Evolutionary conservation across 2,113 vertebrate genomes (phyloP), one percentile per base, ranked within the genome.

Genomic region (Symphodus melops): DNA sequence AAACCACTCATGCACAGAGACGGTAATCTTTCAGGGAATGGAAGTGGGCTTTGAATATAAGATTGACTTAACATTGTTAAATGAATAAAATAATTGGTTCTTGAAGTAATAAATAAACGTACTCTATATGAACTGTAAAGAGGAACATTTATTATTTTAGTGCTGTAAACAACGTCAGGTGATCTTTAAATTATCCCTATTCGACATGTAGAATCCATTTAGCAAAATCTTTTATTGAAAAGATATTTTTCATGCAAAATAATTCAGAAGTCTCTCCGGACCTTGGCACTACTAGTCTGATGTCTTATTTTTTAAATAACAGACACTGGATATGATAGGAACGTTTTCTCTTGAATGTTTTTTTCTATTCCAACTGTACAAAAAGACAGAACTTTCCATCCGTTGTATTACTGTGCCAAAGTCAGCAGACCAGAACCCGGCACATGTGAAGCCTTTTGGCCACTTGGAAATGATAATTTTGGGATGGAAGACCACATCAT

Each of bases 371-470:
- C 46, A 58, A 77, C 68, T 6, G n/a, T 54, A 42, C 44, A 72
- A 8, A 49, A 59, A 73, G 48, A 66, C 37, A 60, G 59, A 85
- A 78, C 71, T 84, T 84, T 87, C 79, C 79, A 79, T 55, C 17
- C 9, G 21, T 42, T 37, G 46, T 44, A 59, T 37, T 20, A 16
- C 68, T 53, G 37, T 60, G 85, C 81, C 85, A 90, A 87, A 84
- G 65, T 82, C 81, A 86, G 68, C 81, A 89, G 28, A 63, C 66
- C 72, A 72, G 55, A 70, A 70, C 51, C n/a, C 33, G 60, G 36
- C 37, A 59, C 58, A 61, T 25, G 62, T 65, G 53, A 41, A 17
- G 55, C 44, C 44, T 69, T 65, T 66, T 14, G 16, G 42, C 49
- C 48, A 55, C 33, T 44, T 63, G 60, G 70, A 72, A 66, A 72